A percentile compares a stretch with the other conserved stretches of the same genome.
Evolutionary conservation across 2,888 invertebrate genomes (phyloP).

Genomic region (Bedellia somnulentella): DNA sequence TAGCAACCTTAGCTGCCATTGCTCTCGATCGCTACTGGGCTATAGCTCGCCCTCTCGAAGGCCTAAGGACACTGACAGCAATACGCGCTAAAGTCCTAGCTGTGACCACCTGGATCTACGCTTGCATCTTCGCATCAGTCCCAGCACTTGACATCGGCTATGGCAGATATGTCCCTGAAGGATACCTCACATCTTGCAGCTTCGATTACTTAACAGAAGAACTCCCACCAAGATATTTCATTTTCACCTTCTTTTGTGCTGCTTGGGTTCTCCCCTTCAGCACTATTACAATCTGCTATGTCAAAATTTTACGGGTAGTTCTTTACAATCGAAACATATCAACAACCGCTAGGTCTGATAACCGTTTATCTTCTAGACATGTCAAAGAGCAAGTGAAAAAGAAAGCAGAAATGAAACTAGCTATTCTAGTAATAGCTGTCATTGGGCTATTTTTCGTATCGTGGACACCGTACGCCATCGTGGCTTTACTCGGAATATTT

Average conservation of each 20-base stretch:
- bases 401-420: conserved; percentile 72
- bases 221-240: conserved; percentile 64
- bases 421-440: conserved; percentile 68
- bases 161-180: conserved; percentile 80
- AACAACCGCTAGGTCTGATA: conserved; percentile 40
- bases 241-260: conserved; percentile 73
- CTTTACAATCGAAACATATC: conserved; percentile 47
- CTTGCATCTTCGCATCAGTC: conserved; percentile 67
- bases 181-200: conserved; percentile 81
- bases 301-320: conserved; percentile 69
- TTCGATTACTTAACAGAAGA: conserved; percentile 81
- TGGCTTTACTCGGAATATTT: conserved; percentile 73
- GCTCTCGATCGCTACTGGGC: conserved; percentile 82
- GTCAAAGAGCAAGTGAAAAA: conserved; percentile 65
- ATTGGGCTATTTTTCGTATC: conserved; percentile 76
- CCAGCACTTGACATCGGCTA: conserved; percentile 73
- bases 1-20: conserved; percentile 78
- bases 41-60: conserved; percentile 76
- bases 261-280: conserved; percentile 75
- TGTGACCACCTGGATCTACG: conserved; percentile 73
- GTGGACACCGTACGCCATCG: conserved; percentile 81
- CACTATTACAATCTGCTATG: conserved; percentile 73
- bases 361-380: conserved; percentile 54
- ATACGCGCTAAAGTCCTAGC: conserved; percentile 64
- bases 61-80: conserved; percentile 63